Evolutionary conservation across 2,888 invertebrate species (phyloP).

Genomic region (Galerucella nymphaeae): DNA sequence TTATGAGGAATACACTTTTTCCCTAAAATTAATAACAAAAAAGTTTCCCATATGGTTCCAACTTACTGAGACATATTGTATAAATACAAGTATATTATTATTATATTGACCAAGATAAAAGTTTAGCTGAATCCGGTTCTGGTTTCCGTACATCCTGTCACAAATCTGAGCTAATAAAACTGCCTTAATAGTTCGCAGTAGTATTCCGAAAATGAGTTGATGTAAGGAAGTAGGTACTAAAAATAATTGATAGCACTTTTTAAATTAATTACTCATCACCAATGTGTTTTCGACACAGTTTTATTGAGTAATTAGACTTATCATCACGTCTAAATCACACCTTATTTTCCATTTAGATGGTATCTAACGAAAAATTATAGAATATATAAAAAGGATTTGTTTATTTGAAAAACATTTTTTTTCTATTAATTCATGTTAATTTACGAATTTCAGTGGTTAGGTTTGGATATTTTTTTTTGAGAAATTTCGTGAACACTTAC

Average conservation of each 20-base stretch:
- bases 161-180: conserved; percentile 20
- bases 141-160: conserved; percentile 21
- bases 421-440: too few relatives aligned
- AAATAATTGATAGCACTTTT: conserved; percentile 1
- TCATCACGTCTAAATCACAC: background rate
- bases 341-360: background rate
- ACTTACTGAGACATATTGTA: too few relatives aligned
- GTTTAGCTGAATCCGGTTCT: background rate
- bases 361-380: background rate
- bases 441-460: too few relatives aligned
- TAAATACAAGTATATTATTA: too few relatives aligned
- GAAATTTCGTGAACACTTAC: too few relatives aligned
- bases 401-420: background rate
- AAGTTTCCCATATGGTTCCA: too few relatives aligned
- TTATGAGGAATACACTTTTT: too few relatives aligned
- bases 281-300: background rate
- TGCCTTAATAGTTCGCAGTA: conserved; percentile 24
- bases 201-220: conserved; percentile 20
- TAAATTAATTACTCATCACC: conserved; percentile 8
- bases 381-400: background rate
- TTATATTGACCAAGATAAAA: too few relatives aligned
- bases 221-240: conserved; percentile 9
- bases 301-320: background rate
- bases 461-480: too few relatives aligned
- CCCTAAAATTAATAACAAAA: too few relatives aligned